Base-by-base conservation (phyloP, 1,140 invertebrate species). In the Portunus trituberculatus region DNA sequence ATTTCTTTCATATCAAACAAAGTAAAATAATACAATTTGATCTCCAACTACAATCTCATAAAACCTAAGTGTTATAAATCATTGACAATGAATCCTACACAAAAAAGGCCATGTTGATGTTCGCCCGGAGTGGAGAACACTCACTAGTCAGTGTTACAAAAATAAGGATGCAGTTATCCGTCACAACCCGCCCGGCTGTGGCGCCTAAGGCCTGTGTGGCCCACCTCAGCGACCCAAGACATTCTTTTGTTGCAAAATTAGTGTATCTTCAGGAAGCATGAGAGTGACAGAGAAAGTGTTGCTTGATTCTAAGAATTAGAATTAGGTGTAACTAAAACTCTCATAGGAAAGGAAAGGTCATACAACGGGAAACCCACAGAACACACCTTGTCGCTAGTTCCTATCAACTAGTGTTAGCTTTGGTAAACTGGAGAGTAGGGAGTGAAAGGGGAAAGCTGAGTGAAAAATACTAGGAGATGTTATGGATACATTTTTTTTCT, bases 361-460 rank as follows among this genome's bases (percentile, higher is more conserved):
- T 88, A 88, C 52, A 87, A 91, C 84, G 76, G 84, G 91, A 92
- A 45, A 95, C 94, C 91, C 94, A 95, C 94, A 92, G 94, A 95
- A 82, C 94, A 95, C 94, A 95, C 94, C 92, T 94, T 94, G 93
- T 83, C 76, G 88, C 48, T 92, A 95, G 76, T 67, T 92, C 91
- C 94, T 95, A 95, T 29, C 90, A 92, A 92, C 94, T 95, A 93
- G 32, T 88, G 83, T 88, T 93, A 93, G 91, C 91, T 52, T 84
- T 39, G 91, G 91, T 93, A 92, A 95, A 95, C 59, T 95, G 32
- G 91, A 88, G 90, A 95, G 94, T 92, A 87, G 91, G 91, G 46
- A 95, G 94, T 95, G 94, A 95, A 95, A 95, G 94, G 94, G 94
- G 94, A 95, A 95, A 95, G 94, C 94, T 95, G 92, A 39, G 94